Percentiles rank a stretch among this genome's conserved stretches.
Evolutionary conservation across 2,113 vertebrate species (phyloP).

Genomic region (Arenaria interpres): DNA sequence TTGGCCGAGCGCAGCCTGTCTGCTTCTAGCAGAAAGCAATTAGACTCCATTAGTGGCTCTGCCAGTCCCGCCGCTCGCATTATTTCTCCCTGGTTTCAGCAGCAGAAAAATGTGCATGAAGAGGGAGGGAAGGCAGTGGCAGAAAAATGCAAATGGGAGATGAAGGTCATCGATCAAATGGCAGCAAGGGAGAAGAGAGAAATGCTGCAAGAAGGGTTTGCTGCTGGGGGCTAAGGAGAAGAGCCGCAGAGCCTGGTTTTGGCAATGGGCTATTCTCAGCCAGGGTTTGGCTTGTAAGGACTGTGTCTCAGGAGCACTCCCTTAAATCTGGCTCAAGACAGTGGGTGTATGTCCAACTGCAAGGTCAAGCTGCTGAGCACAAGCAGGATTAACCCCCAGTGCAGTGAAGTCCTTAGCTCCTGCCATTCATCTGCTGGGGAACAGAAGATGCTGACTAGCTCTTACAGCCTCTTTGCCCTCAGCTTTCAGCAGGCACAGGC

Average conservation of each 20-base stretch:
- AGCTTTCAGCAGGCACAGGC: neutral
- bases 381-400: neutral
- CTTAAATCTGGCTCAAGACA: neutral
- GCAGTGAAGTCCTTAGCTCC: neutral
- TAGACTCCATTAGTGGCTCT: conserved; percentile 35
- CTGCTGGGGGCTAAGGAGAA: neutral
- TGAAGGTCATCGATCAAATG: neutral
- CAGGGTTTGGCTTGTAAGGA: neutral
- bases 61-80: neutral
- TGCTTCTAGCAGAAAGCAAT: conserved; percentile 38
- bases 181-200: neutral
- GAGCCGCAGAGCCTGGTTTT: neutral
- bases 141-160: neutral
- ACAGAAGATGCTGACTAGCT: neutral
- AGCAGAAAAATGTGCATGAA: neutral
- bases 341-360: fast-evolving
- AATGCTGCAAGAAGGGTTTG: neutral
- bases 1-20: neutral
- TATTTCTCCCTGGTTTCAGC: conserved; percentile 7
- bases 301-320: neutral
- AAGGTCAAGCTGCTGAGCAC: neutral
- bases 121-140: neutral
- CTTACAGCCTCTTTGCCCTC: neutral
- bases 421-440: neutral
- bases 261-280: neutral